Conservation (phyloP, 2,888 invertebrate species). For the Catocala fraxini region DNA sequence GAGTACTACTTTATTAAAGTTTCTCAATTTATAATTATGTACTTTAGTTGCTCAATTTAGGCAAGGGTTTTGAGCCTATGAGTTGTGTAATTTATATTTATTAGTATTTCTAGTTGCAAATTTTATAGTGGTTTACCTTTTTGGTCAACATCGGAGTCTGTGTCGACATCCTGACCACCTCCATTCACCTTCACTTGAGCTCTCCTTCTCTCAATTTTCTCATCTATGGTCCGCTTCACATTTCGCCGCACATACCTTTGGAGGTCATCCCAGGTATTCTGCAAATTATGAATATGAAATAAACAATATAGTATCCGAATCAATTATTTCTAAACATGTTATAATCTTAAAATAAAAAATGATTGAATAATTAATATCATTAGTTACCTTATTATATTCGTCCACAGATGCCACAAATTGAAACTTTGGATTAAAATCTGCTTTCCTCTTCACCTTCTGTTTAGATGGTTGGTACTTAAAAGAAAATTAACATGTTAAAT, state of each 20-base stretch:
- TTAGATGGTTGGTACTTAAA: conserved; percentile 94
- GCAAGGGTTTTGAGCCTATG: too few relatives aligned
- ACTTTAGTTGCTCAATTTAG: too few relatives aligned
- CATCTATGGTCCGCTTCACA: conserved; percentile 93
- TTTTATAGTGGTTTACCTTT: conserved; percentile 64
- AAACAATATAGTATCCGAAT: too few relatives aligned
- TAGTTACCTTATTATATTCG: conserved; percentile 91
- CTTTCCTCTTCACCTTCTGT: conserved; percentile 90
- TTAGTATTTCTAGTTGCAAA: background rate
- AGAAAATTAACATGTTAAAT: conserved; percentile 12
- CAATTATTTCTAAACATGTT: too few relatives aligned
- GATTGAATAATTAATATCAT: too few relatives aligned
- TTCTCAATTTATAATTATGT: too few relatives aligned
- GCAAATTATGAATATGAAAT: conserved; percentile 28
- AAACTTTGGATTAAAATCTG: conserved; percentile 94
- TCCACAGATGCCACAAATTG: conserved; percentile 92
- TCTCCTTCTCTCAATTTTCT: conserved; percentile 90
- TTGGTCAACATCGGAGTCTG: conserved; percentile 81
- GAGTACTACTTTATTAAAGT: too few relatives aligned
- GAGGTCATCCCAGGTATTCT: conserved; percentile 93
- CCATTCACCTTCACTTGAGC: conserved; percentile 80
- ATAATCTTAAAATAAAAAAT: too few relatives aligned
- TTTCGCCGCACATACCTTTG: conserved; percentile 93
- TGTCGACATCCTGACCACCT: conserved; percentile 79
- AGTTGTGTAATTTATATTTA: too few relatives aligned